Evolutionary conservation across 1,140 invertebrate genomes (phyloP), one percentile per base, ranked within the genome.

Genomic region (Lucilia sericata): DNA sequence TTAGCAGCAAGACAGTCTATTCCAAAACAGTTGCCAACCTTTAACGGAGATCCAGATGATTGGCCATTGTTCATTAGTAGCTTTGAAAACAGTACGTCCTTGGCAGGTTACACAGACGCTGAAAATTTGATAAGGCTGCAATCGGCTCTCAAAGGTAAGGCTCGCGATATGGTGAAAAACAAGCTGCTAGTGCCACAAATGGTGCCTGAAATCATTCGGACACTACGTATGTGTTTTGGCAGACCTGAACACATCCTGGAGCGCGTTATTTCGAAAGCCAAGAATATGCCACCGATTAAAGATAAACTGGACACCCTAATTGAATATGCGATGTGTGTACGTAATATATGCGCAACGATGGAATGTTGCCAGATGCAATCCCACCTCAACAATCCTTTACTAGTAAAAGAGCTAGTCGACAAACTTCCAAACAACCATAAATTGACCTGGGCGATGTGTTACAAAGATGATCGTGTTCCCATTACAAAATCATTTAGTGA

Each of bases 301-400:
- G 83, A 84, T n/a, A 84, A 76, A 55, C 30, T 84, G 2, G 83
- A 84, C 2, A 4, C 9, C 10, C 51, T 84, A 30, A 78, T 84
- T 49, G 74, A 84, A 34, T 84, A 55, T 75, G 42, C 83, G n/a
- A 47, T 84, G 8, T 36, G 47, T 14, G 36, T 84, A 17, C 17
- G 47, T 80, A 84, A 84, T 65, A 60, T 84, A n/a, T 84, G 74
- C 30, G 25, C 75, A 4, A 84, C 74, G 25, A 84, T 84, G 83
- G 83, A 84, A 42, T 49, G 74, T 12, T 84, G 47, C 19, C 12
- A 84, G 7, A n/a, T 80, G 83, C 36, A n/a, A 25, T 74, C 74
- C 13, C 75, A 84, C 34, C 78, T 84, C 12, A 75, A 60, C n/a
- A 84, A 84, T 17, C 83, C 74, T 5, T 8, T 84, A 19, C 49